Evolutionary conservation across 2,113 vertebrate genomes (phyloP).

Genomic region (Isichthys henryi): DNA sequence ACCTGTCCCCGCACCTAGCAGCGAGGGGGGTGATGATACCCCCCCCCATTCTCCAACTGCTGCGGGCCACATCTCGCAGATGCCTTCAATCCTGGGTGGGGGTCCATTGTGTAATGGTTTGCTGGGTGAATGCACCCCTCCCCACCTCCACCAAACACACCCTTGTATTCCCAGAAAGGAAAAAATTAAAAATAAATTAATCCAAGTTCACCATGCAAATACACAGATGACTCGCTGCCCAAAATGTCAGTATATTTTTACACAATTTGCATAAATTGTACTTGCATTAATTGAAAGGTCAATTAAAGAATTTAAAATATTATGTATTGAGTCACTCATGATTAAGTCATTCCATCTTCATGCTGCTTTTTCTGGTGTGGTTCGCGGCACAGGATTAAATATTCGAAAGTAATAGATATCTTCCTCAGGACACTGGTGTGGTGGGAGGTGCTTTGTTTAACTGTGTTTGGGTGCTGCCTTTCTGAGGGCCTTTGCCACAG

Average conservation of each 20-base stretch:
- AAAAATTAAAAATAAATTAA: neutral
- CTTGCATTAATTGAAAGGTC: conserved; percentile 1
- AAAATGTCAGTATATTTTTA: neutral
- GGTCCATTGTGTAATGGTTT: conserved; percentile 23
- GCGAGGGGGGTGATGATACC: conserved; percentile 10
- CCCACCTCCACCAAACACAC: neutral
- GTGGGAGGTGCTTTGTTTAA: neutral
- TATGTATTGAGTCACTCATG: neutral
- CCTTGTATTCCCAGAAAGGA: neutral
- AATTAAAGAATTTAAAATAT: neutral
- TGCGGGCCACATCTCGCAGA: conserved; percentile 21
- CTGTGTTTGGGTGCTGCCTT: neutral
- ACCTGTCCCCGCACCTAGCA: conserved; percentile 24
- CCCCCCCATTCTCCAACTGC: conserved; percentile 26
- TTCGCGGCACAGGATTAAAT: neutral
- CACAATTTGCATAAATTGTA: neutral
- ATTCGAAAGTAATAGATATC: neutral
- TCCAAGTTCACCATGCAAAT: neutral
- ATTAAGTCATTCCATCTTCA: neutral
- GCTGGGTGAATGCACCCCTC: neutral
- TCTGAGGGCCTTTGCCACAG: neutral
- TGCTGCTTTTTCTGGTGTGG: neutral
- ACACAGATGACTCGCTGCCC: neutral
- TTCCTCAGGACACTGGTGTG: neutral
- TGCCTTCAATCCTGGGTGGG: conserved; percentile 23